Evolutionary conservation across 2,797 vertebrate species (phyloP).

Genomic region (Fringilla coelebs): DNA sequence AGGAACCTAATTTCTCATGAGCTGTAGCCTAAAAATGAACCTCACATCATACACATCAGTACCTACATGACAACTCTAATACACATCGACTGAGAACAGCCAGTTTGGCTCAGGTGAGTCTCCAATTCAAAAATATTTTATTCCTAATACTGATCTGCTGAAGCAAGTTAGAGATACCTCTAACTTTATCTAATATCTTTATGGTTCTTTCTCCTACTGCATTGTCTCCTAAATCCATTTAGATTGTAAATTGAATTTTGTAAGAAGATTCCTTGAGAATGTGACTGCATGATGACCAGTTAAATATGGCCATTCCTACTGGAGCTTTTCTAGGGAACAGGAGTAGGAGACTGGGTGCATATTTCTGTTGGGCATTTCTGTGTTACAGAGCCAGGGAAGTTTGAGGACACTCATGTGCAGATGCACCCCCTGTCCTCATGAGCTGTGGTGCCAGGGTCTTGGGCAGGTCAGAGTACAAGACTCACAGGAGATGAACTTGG

Average conservation of each 20-base stretch:
- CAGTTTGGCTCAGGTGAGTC: not conserved
- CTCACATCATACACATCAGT: not conserved
- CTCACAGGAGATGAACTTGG: not conserved
- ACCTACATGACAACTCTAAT: not conserved
- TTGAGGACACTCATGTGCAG: not conserved
- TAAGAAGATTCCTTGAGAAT: not conserved
- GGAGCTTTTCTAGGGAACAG: not conserved
- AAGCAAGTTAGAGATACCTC: not conserved
- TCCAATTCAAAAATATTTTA: not conserved
- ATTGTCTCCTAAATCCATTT: not conserved
- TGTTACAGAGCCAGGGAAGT: not conserved
- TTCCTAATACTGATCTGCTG: not conserved
- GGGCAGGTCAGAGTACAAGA: not conserved
- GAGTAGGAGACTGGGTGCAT: not conserved
- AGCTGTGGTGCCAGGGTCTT: not conserved
- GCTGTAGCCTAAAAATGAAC: not conserved
- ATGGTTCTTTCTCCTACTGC: not conserved
- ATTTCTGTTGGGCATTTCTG: not conserved
- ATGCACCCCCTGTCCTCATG: fast-evolving
- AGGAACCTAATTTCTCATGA: not conserved
- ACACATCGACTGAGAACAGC: not conserved
- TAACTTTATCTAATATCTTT: not conserved
- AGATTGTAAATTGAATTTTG: not conserved
- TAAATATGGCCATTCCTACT: not conserved
- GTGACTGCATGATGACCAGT: not conserved